Evolutionary conservation across 2,888 invertebrate species (phyloP).

Genomic region (Ophonus ardosiacus): DNA sequence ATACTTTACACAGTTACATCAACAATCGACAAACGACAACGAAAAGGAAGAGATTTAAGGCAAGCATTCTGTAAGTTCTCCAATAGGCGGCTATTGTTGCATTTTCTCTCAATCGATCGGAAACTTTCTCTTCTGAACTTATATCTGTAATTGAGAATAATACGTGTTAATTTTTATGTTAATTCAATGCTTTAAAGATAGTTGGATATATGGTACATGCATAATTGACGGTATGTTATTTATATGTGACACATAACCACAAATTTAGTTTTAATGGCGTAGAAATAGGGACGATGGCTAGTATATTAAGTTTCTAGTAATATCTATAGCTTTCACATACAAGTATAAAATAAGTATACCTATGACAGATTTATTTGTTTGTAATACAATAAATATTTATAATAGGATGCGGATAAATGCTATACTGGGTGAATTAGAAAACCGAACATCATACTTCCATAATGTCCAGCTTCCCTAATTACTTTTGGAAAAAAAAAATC

Average conservation of each 20-base stretch:
- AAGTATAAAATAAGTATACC: neutral
- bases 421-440: too few species aligned
- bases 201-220: neutral
- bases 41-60: neutral
- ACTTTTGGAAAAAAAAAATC: too few species aligned
- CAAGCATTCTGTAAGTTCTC: neutral
- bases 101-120: slow-evolving; percentile 58
- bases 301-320: neutral
- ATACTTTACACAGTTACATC: slow-evolving; percentile 53
- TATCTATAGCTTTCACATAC: slow-evolving; percentile 19
- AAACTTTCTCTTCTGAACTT: slow-evolving; percentile 54
- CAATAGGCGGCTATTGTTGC: slow-evolving; percentile 11
- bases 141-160: slow-evolving; percentile 58
- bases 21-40: slow-evolving; percentile 24
- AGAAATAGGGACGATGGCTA: slow-evolving; percentile 14
- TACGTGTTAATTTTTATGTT: slow-evolving; percentile 51
- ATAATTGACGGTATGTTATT: slow-evolving; percentile 15
- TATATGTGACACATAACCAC: slow-evolving; percentile 1
- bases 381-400: neutral
- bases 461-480: too few species aligned
- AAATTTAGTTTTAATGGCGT: slow-evolving; percentile 12
- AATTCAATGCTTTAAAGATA: neutral
- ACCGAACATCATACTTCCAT: too few species aligned
- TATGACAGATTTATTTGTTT: neutral
- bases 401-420: too few species aligned